phyloP scores from a whole-genome alignment of 2,888 invertebrate species.

The Piscicola geometra region DNA sequence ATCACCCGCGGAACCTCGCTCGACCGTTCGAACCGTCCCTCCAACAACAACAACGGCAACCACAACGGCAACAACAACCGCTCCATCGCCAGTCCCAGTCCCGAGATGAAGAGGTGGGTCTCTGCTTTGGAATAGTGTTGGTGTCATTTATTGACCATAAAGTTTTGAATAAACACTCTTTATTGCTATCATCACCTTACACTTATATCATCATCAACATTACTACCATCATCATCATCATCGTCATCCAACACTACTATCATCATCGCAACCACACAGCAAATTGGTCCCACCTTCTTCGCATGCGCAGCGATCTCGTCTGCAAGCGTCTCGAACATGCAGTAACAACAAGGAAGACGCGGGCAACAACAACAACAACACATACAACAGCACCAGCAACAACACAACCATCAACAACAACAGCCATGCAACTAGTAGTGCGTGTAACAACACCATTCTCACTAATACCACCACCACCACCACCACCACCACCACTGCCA shows the following conservation, averaged over 20 bases:
- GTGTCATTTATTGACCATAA: too few relatives aligned
- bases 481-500: conserved; percentile 16
- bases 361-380: not conserved
- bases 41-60: not conserved
- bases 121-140: too few relatives aligned
- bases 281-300: conserved; percentile 21
- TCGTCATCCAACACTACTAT: too few relatives aligned
- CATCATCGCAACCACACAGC: conserved; percentile 10
- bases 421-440: too few relatives aligned
- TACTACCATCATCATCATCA: too few relatives aligned
- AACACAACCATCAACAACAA: not conserved
- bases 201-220: too few relatives aligned
- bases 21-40: conserved; percentile 30
- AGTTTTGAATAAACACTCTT: too few relatives aligned
- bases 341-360: not conserved
- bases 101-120: conserved; percentile 34
- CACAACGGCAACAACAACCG: not conserved
- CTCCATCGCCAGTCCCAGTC: conserved; percentile 31
- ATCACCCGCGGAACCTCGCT: conserved; percentile 31
- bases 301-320: conserved; percentile 4
- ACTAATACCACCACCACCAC: not conserved
- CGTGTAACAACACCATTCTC: too few relatives aligned
- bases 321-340: not conserved
- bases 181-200: too few relatives aligned
- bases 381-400: not conserved